Conservation (phyloP, 2,797 vertebrate species). For the Characodon lateralis region DNA sequence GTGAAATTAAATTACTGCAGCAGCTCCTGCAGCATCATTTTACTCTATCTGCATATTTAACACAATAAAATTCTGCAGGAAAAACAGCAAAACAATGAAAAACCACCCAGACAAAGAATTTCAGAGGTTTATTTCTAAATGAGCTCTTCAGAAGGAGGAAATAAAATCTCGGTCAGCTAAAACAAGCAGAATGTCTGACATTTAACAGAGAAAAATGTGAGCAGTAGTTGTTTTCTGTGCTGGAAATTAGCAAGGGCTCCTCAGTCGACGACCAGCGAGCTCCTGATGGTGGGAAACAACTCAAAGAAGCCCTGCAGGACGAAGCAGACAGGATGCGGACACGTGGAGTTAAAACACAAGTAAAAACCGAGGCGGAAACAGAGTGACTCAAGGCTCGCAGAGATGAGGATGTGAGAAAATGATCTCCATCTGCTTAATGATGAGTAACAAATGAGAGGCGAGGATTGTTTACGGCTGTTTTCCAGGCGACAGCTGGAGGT, state of each 20-base stretch:
- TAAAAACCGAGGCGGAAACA: neutral
- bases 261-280: conserved; percentile 83
- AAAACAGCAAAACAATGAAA: neutral
- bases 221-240: neutral
- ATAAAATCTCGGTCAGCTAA: neutral
- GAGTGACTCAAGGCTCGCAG: neutral
- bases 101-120: neutral
- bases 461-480: neutral
- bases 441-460: neutral
- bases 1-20: conserved; percentile 21
- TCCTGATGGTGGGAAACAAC: conserved; percentile 84
- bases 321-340: conserved; percentile 19
- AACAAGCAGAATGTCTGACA: neutral
- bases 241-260: neutral
- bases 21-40: conserved; percentile 18
- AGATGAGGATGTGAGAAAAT: neutral
- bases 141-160: conserved; percentile 15
- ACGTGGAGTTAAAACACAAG: neutral
- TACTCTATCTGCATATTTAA: neutral
- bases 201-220: neutral
- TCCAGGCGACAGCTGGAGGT: neutral
- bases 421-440: neutral
- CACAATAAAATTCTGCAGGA: neutral
- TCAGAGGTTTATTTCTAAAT: conserved; percentile 33
- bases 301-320: conserved; percentile 89